phyloP scores from a whole-genome alignment of 2,113 vertebrate genomes.

The Platanista minor region DNA sequence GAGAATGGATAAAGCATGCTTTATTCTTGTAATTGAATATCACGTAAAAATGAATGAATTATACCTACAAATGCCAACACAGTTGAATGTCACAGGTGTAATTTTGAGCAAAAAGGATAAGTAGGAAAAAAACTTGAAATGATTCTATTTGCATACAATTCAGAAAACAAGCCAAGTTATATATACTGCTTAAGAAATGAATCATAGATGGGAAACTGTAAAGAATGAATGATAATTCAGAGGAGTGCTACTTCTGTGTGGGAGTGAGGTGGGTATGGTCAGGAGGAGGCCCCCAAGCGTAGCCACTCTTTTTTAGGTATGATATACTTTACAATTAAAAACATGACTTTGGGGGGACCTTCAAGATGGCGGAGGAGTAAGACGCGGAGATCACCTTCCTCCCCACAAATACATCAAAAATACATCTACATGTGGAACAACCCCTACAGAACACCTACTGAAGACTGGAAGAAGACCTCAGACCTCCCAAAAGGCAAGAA shows the following conservation, averaged over 20 bases:
- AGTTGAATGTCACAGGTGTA: neutral
- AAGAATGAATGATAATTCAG: neutral
- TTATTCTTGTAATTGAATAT: slow-evolving; percentile 13
- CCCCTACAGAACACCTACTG: too few relatives aligned
- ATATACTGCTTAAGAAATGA: neutral
- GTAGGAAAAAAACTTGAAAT: neutral
- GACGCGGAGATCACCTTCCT: too few relatives aligned
- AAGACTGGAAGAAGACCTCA: too few relatives aligned
- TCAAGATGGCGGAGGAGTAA: too few relatives aligned
- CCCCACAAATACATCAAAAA: too few relatives aligned
- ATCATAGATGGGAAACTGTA: neutral
- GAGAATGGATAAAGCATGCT: neutral
- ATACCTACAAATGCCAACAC: neutral
- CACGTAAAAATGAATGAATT: slow-evolving; percentile 7
- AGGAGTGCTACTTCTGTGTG: neutral
- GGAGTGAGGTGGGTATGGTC: neutral
- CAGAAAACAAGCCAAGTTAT: neutral
- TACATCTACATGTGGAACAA: too few relatives aligned
- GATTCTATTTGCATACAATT: neutral
- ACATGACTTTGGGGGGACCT: neutral
- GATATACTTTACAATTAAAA: neutral
- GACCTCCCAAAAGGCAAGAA: too few relatives aligned
- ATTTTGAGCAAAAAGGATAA: neutral
- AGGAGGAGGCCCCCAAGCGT: neutral
- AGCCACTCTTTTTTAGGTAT: neutral